Evolutionary conservation across 2,797 vertebrate genomes (phyloP), one percentile per base, ranked within the genome.

Genomic region (Sebastolobus altivelis): DNA sequence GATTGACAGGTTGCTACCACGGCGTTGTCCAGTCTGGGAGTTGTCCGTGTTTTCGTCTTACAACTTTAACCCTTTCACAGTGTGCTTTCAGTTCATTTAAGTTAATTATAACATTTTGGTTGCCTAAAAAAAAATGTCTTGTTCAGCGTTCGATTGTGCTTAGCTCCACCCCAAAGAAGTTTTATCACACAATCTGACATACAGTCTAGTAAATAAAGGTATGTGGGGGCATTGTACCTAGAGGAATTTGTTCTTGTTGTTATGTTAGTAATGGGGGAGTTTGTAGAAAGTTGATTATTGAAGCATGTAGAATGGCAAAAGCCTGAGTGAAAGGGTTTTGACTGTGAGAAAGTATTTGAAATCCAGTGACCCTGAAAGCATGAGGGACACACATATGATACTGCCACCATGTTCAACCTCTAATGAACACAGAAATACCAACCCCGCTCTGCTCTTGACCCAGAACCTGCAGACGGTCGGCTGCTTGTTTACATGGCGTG

Each of bases 401-500:
- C 43, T 22, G 18, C 43, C 61, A 12, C 70, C 49, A 25, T 20
- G 20, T 69, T 84, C 52, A 66, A 69, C 62, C 38, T 72, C 10
- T 33, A 52, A 65, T 58, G 35, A 81, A 74, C 59, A 81, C 66
- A 77, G 37, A 80, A 65, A 72, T 29, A 31, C 22, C 61, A 70
- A 43, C 49, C 66, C 49, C 61, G 59, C 67, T 60, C 76, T 46
- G 58, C 81, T 84, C 67, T 62, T 90, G 87, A 90, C 87, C 84
- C 74, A 72, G 65, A 83, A 83, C 84, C 83, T 84, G 85, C 60
- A 81, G 87, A 79, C 59, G n/a, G 43, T 67, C 56, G 25, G 72
- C 87, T 84, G 85, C 82, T 82, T 92, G 89, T 94, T 94, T 94
- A 91, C 82, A 80, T 81, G 86, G 66, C 82, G 82, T 31, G 88